These are phyloP conservation scores for Mesembrinibis cayennensis DNA, from an alignment of 2,113 vertebrate genomes.

Conservation along the genomic window DNA sequence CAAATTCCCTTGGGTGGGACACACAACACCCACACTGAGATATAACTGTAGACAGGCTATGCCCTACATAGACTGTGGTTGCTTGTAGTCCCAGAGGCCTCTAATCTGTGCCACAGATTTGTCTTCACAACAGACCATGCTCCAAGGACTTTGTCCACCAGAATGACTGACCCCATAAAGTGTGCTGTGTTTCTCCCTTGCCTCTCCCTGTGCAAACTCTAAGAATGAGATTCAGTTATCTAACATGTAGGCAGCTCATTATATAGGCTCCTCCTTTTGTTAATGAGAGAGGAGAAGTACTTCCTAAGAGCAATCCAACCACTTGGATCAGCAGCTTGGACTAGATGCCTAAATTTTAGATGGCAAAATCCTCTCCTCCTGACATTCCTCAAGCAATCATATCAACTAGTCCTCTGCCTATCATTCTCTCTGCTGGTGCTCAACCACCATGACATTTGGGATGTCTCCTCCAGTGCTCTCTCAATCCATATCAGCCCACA, in stretches of 20 bases:
- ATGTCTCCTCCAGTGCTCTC: neutral
- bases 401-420: neutral
- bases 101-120: neutral
- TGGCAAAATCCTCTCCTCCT: neutral
- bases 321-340: neutral
- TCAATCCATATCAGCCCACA: neutral
- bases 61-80: neutral
- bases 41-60: neutral
- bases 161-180: neutral
- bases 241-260: neutral
- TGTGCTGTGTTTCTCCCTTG: neutral
- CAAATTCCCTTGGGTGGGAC: neutral
- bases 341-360: neutral
- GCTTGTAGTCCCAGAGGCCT: neutral
- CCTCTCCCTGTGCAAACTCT: neutral
- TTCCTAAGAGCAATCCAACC: neutral
- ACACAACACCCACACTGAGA: neutral
- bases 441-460: fast-evolving
- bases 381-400: neutral
- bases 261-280: neutral
- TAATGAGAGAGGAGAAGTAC: neutral
- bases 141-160: neutral
- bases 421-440: neutral
- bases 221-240: neutral
- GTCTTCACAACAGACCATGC: neutral